Evolutionary conservation across 1,140 invertebrate genomes (phyloP), one percentile per base, ranked within the genome.

Genomic region (Saxidomus purpurata): DNA sequence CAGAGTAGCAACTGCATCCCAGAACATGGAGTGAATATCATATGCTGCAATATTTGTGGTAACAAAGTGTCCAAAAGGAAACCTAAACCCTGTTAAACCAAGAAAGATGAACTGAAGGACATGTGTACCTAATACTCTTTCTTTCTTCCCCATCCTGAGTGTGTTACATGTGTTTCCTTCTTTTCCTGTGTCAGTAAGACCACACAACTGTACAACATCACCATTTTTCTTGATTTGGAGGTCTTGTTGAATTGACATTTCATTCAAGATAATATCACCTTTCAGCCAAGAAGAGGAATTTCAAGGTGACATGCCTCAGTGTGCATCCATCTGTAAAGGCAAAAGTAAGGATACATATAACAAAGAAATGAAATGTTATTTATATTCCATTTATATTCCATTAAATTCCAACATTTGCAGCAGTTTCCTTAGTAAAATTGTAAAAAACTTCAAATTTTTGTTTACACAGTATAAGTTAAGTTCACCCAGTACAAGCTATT

Each of bases 41-140:
- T 79, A 38, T 19, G 83, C 87, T 40, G 69, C 55, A 6, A 82
- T 67, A 67, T 85, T 69, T 4, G 13, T 47, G 9, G 67, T 67
- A 19, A 82, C 36, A 47, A 87, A 91, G 69, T 91, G 89, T 31
- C 89, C 84, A 83, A 90, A 88, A 31, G 88, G 88, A 59, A 88
- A 90, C n/a, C 59, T 28, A 52, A 92, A 90, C 4, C 89, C 91
- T 67, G 74, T 90, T 1, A 87, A 8, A n/a, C 89, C 87, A 38
- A 89, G 25, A 55, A 92, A 92, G 0, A 91, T 36, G 38, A 89
- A 81, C 43, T 92, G 87, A 25, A 89, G 31, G 0, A 87, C 91
- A 88, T 91, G 87, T 25, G 59, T 89, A 19, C 28, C 87, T 25
- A 89, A 36, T n/a, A 17, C 17, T 71, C n/a, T 74, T n/a, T 79